Base-by-base conservation (phyloP, 2,797 vertebrate genomes). In the Pipistrellus pygmaeus region DNA sequence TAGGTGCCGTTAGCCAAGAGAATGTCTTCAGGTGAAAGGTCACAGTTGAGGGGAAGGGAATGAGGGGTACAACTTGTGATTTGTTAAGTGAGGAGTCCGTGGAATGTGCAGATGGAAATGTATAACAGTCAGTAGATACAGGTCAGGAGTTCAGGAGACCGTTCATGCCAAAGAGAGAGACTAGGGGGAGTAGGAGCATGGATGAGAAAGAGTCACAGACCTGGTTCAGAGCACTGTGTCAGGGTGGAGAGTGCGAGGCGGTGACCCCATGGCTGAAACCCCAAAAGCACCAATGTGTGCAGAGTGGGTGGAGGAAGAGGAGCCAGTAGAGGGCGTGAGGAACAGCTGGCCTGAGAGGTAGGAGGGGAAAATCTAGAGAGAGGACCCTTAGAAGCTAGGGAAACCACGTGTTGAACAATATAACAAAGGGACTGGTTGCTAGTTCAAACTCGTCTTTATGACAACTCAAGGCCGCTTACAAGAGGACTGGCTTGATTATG, bases 61-160 rank as follows among this genome's bases (percentile, higher is more conserved):
- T 27, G 32, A 68, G 25, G 60, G 41, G 2, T 13, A 32, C 0
- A 8, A 0, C 80, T 38, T 35, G 69, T 17, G 15, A n/a, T 73
- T 69, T 46, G 35, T 62, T 32, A 32, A 17, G 35, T 5, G 84
- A 83, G 32, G 41, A 84, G 21, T 35, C 30, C 3, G 0, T 48
- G 81, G 30, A 60, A 21, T 0, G 1, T 46, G 27, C 2, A 10
- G 69, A 5, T 64, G 46, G 69, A 81, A 51, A 62, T 23, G 11
- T 82, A 57, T 15, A 15, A 0, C 2, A 18, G 25, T 14, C n/a
- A 41, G n/a, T n/a, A 1, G 46, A 6, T 23, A 35, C 2, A 4
- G 8, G 30, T 12, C 48, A 32, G n/a, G 35, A 25, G 17, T 27
- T 62, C 8, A 38, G 25, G 32, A 41, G 41, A 21, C 6, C 18